Conservation (phyloP, 2,888 invertebrate species). For the Morpho deidamia region DNA sequence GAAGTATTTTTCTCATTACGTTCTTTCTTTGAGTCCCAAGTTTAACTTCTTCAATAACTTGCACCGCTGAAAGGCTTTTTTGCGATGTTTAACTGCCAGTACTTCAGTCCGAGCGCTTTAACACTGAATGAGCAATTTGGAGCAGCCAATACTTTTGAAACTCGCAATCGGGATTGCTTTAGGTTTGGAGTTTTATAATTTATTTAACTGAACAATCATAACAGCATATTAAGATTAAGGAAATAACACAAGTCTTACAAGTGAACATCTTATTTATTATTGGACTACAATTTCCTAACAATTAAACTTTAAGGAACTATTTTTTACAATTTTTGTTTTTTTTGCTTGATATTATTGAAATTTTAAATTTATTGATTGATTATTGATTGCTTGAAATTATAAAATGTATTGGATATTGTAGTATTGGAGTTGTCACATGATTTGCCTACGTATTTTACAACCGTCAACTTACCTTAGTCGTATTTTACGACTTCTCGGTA, state of each 20-base stretch:
- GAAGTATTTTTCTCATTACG: constrained; percentile 20
- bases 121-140: constrained; percentile 22
- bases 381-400: too few relatives aligned
- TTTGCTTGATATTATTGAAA: too few relatives aligned
- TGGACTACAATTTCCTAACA: too few relatives aligned
- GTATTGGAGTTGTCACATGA: too few relatives aligned
- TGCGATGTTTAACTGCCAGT: constrained; percentile 17
- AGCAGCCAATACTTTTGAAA: constrained; percentile 14
- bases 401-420: too few relatives aligned
- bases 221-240: neutral
- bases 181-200: neutral
- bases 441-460: too few relatives aligned
- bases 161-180: constrained; percentile 8
- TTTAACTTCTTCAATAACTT: constrained; percentile 15
- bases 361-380: too few relatives aligned
- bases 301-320: too few relatives aligned
- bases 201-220: neutral
- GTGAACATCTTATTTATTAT: too few relatives aligned
- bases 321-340: too few relatives aligned
- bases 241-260: neutral
- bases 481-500: too few relatives aligned
- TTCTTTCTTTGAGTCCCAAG: constrained; percentile 13
- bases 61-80: constrained; percentile 6
- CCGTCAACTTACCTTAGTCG: too few relatives aligned
- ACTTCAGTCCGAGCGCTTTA: constrained; percentile 18